These are phyloP conservation scores for Griposia aprilina DNA, from an alignment of 2,888 invertebrate genomes.

Conservation along the genomic window DNA sequence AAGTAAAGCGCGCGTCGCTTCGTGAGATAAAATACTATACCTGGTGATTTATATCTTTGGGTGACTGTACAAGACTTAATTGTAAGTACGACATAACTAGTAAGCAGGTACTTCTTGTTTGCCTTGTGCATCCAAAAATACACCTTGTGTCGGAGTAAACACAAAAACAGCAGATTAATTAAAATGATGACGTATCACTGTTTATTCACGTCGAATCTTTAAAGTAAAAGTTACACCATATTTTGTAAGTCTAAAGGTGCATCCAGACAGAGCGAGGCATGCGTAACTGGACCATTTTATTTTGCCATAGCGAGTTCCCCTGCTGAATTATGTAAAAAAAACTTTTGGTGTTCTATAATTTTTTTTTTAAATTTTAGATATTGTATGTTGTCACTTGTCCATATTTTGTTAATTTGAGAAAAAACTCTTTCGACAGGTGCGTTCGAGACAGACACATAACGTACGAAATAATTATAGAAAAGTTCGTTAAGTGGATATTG, in stretches of 20 bases:
- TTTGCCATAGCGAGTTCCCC: too few relatives aligned
- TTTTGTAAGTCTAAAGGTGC: conserved; percentile 35
- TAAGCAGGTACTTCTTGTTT: conserved; percentile 1
- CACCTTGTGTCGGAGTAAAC: conserved; percentile 3
- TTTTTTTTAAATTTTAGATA: too few relatives aligned
- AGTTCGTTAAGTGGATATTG: too few relatives aligned
- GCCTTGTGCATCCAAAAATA: conserved; percentile 36
- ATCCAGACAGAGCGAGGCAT: too few relatives aligned
- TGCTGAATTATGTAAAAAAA: too few relatives aligned
- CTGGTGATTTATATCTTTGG: neutral
- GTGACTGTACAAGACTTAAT: neutral
- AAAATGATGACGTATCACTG: conserved; percentile 11
- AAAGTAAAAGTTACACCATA: conserved; percentile 40
- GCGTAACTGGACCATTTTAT: too few relatives aligned
- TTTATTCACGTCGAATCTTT: neutral
- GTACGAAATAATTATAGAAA: too few relatives aligned
- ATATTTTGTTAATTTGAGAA: too few relatives aligned
- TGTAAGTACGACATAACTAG: neutral
- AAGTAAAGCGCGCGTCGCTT: neutral
- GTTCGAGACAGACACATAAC: too few relatives aligned
- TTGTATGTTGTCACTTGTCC: too few relatives aligned
- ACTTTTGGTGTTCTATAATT: too few relatives aligned
- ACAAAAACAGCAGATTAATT: conserved; percentile 30
- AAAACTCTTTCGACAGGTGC: too few relatives aligned
- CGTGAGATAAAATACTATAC: neutral